These are phyloP conservation scores for Carcinoscorpius rotundicauda DNA, from an alignment of 1,140 invertebrate species.

Conservation along the genomic window DNA sequence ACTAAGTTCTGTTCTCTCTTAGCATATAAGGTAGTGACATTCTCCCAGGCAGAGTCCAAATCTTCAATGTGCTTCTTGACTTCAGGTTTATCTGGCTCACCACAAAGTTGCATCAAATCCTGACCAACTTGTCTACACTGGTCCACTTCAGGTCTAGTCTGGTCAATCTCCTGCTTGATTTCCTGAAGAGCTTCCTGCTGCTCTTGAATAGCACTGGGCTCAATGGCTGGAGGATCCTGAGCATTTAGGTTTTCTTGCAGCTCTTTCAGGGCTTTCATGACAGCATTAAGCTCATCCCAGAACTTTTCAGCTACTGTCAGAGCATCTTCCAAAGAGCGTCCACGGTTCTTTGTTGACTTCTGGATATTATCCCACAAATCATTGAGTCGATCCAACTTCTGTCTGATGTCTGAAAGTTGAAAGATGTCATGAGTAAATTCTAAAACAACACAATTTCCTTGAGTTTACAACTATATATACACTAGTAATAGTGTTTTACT, in stretches of 20 bases:
- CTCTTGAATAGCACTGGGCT: conserved; percentile 78
- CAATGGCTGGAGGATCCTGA: conserved; percentile 84
- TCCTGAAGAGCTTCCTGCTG: conserved; percentile 84
- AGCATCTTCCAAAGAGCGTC: conserved; percentile 71
- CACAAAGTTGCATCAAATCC: conserved; percentile 81
- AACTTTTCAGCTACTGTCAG: conserved; percentile 80
- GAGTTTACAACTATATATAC: no score
- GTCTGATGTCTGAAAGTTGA: conserved; percentile 58
- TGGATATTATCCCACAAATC: conserved; percentile 88
- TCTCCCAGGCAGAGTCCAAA: conserved; percentile 83
- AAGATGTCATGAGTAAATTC: no score
- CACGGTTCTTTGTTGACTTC: conserved; percentile 63
- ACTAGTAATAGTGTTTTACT: no score
- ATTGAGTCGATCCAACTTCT: conserved; percentile 83
- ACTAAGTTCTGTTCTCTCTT: conserved; percentile 87
- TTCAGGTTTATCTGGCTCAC: conserved; percentile 92
- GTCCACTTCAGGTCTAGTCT: conserved; percentile 82
- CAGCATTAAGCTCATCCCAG: conserved; percentile 83
- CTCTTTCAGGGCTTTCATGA: conserved; percentile 77
- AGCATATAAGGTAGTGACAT: conserved; percentile 82
- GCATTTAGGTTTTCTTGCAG: conserved; percentile 72
- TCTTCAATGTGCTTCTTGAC: conserved; percentile 97
- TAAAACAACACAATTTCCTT: no score
- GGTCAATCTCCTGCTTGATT: conserved; percentile 83
- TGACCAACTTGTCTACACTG: conserved; percentile 79